Evolutionary conservation across 2,797 vertebrate species (phyloP).

Genomic region (Adrianichthys oophorus): DNA sequence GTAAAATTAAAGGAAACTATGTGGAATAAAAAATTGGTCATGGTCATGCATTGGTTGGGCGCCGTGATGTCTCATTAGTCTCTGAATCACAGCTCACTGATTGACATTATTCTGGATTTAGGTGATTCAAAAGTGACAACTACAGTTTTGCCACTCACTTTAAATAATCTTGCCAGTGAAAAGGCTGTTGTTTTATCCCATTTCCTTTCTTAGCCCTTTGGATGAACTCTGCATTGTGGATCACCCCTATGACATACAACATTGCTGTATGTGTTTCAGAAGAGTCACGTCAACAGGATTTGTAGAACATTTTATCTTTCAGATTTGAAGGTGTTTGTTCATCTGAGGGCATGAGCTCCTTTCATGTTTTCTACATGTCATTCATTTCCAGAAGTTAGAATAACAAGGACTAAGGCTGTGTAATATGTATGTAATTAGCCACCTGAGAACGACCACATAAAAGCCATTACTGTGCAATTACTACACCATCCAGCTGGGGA

Average conservation of each 20-base stretch:
- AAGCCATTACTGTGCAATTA: constrained; percentile 84
- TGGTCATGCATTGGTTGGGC: too few relatives aligned
- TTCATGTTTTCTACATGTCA: constrained; percentile 70
- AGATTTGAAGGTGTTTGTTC: constrained; percentile 57
- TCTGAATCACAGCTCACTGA: too few relatives aligned
- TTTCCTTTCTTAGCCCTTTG: background rate
- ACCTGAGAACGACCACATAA: constrained; percentile 83
- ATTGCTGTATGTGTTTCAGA: constrained; percentile 17
- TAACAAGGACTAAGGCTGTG: constrained; percentile 78
- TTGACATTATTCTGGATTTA: too few relatives aligned
- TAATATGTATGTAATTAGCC: constrained; percentile 84
- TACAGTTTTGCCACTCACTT: too few relatives aligned
- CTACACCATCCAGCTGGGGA: constrained; percentile 73
- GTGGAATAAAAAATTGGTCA: too few relatives aligned
- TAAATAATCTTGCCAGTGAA: too few relatives aligned
- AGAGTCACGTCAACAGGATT: constrained; percentile 10
- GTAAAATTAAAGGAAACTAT: too few relatives aligned
- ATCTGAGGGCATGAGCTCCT: constrained; percentile 54
- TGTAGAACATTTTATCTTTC: constrained; percentile 38
- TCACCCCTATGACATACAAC: background rate
- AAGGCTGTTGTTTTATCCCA: too few relatives aligned
- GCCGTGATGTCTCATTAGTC: too few relatives aligned
- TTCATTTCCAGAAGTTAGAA: constrained; percentile 81
- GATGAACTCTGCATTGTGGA: background rate
- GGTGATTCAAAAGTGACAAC: too few relatives aligned